phyloP scores from a whole-genome alignment of 2,888 invertebrate genomes.

The Plebejus argus region DNA sequence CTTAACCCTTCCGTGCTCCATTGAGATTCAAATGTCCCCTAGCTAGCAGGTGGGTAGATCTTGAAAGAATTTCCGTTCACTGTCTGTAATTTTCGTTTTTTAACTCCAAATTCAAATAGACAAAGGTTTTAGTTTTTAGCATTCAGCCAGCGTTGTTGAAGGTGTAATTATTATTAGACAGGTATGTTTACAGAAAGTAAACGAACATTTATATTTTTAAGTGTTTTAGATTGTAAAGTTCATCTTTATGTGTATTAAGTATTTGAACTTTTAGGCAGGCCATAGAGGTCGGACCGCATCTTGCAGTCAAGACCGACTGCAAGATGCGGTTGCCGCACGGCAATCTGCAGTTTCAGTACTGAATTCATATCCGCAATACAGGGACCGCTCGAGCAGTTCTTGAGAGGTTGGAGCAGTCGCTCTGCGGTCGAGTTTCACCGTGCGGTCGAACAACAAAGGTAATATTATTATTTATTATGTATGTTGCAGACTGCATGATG shows the following conservation, averaged over 20 bases:
- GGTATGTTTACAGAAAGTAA: background rate
- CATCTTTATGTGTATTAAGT: background rate
- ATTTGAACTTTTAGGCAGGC: too few relatives aligned
- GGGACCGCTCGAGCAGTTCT: too few relatives aligned
- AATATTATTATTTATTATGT: too few relatives aligned
- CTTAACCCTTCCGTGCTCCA: constrained; percentile 64
- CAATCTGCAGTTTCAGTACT: too few relatives aligned
- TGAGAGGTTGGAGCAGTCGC: too few relatives aligned
- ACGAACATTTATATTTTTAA: background rate
- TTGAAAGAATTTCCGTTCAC: constrained; percentile 68
- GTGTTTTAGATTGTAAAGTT: background rate
- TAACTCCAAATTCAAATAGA: constrained; percentile 39
- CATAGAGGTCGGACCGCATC: too few relatives aligned
- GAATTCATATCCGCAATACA: too few relatives aligned
- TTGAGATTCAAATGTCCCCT: constrained; percentile 75
- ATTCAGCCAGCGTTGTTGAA: constrained; percentile 11
- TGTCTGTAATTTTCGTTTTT: constrained; percentile 47
- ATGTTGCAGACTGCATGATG: too few relatives aligned
- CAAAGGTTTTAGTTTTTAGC: constrained; percentile 37
- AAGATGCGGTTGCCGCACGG: too few relatives aligned
- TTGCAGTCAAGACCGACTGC: too few relatives aligned
- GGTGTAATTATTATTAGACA: background rate
- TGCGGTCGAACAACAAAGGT: too few relatives aligned
- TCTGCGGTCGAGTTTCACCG: too few relatives aligned
- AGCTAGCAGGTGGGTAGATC: constrained; percentile 65